Evolutionary conservation across 2,888 invertebrate species (phyloP), one percentile per base, ranked within the genome.

Genomic region (Chrysolina haemoptera): DNA sequence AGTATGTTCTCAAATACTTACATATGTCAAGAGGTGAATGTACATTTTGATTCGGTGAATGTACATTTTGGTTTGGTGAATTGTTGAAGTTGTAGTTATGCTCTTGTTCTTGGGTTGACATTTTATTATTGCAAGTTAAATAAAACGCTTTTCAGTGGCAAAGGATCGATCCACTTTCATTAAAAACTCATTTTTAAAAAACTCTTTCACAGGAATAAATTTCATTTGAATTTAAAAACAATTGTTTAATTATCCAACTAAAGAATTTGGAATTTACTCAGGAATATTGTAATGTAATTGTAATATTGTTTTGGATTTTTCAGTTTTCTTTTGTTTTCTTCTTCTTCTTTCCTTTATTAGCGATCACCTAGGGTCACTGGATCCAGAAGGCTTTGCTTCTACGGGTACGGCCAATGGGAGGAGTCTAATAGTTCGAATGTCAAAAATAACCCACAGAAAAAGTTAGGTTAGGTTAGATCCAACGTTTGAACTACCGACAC

Each of bases 11-110:
- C 27, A 48, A 74, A 75, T 74, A 83, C 84, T 84, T 76, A 85
- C 85, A 84, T 68, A 84, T 78, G 76, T 85, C 84, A 62, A 81
- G 71, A 70, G 81, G 82, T 16, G 84, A 81, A 65, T 83, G 83
- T 75, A 55, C 43, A 65, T 74, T 75, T 70, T 70, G 75, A 70
- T 55, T 71, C 59, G 71, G 73, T 55, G 70, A 64, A 40, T 43
- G 83, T 75, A 55, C 48, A 65, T 74, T 75, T 70, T 70, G 75
- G 69, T 48, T 71, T 64, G 71, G 73, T 55, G 70, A 64, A 46
- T 43, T 69, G 64, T 70, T 73, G 66, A 64, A 62, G 68, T 69
- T 75, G 59, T 64, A 11, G 14, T 64, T 64, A 41, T 55, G 66
- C 65, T 71, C 78, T 73, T 72, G 76, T 1, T 67, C 71, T 62